Percentiles rank a stretch among this genome's conserved stretches.
Evolutionary conservation across 92 coral and sea anemone genomes (phyloP).

Genomic region (Umimayanthus chanpuru): DNA sequence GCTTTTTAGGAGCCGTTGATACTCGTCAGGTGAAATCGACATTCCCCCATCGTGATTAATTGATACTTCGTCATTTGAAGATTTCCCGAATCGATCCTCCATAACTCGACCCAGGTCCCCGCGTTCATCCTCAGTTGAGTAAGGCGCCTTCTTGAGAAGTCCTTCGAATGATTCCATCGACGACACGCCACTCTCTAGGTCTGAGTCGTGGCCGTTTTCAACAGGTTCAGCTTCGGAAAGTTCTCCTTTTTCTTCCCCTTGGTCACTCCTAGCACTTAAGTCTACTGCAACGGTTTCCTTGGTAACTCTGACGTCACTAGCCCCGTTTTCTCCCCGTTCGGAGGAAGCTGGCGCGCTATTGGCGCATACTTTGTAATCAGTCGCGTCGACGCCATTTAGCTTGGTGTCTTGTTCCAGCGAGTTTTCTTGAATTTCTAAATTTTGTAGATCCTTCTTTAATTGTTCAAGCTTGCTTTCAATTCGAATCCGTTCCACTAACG

Average conservation of each 20-base stretch:
- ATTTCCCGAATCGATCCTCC: constrained; percentile 37
- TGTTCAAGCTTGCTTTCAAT: constrained; percentile 57
- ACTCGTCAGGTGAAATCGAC: constrained; percentile 71
- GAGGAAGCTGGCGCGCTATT: background rate
- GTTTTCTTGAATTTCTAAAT: constrained; percentile 5
- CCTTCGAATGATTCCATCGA: constrained; percentile 93
- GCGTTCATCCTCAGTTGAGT: constrained; percentile 45
- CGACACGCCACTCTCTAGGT: constrained; percentile 86
- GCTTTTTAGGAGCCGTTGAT: constrained; percentile 55
- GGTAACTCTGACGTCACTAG: background rate
- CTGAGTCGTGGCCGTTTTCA: constrained; percentile 63
- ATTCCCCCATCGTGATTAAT: constrained; percentile 49
- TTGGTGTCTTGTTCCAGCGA: background rate
- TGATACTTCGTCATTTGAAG: constrained; percentile 19
- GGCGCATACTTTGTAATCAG: background rate
- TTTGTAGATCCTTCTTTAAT: constrained; percentile 48
- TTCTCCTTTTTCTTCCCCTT: constrained; percentile 6
- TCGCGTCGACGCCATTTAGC: background rate
- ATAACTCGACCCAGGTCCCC: constrained; percentile 13
- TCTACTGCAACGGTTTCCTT: background rate
- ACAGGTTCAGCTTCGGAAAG: constrained; percentile 15
- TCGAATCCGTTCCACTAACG: constrained; percentile 52
- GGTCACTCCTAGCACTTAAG: background rate
- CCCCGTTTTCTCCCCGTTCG: background rate
- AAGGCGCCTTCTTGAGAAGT: constrained; percentile 54